phyloP scores from a whole-genome alignment of 2,113 vertebrate genomes.

The Morone saxatilis region DNA sequence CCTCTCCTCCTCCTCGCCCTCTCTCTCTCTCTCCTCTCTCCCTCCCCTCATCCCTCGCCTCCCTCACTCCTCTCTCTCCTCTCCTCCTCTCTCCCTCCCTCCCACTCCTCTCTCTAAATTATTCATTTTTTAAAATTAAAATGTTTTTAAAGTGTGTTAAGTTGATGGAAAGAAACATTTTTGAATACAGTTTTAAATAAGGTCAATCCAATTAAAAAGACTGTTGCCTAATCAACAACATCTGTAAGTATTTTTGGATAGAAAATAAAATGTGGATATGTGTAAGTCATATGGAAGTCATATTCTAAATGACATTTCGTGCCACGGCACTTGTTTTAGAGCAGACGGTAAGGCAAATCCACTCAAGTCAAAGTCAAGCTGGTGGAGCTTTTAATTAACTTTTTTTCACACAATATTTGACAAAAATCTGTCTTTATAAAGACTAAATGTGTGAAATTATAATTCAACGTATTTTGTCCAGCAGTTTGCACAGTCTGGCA shows the following conservation, averaged over 20 bases:
- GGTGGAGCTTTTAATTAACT: background rate
- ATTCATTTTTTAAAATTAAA: no score
- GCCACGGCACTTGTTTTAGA: background rate
- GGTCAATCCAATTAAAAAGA: background rate
- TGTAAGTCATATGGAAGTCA: background rate
- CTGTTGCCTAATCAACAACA: slow-evolving; percentile 7
- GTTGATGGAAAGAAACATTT: no score
- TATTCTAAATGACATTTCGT: background rate
- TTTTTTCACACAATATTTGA: background rate
- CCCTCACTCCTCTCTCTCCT: no score
- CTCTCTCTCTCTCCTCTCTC: no score
- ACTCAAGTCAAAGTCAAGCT: background rate
- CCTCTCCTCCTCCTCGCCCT: no score
- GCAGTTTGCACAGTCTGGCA: background rate
- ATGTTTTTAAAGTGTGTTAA: no score
- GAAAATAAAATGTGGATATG: background rate
- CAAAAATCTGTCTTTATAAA: background rate
- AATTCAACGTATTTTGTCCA: background rate
- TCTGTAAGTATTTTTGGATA: slow-evolving; percentile 24
- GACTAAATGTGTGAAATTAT: no score
- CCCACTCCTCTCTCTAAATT: no score
- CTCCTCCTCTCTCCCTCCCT: no score
- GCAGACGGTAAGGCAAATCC: background rate
- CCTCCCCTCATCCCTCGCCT: no score
- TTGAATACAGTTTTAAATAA: no score